phyloP scores from a whole-genome alignment of 1,140 invertebrate species.

The Aphis gossypii region DNA sequence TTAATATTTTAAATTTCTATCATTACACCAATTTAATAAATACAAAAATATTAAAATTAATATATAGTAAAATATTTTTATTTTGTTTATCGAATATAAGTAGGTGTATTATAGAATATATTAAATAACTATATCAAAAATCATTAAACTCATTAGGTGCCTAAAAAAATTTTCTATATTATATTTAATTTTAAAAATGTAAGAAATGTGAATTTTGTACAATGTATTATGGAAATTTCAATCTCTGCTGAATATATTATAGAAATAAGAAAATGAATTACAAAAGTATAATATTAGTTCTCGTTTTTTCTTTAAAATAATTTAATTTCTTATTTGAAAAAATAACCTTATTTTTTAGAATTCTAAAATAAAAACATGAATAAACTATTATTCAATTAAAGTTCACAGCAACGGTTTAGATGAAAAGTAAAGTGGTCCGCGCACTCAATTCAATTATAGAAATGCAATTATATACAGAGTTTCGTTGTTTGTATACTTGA shows the following conservation, averaged over 20 bases:
- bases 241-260: constrained; percentile 4
- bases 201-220: neutral
- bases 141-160: neutral
- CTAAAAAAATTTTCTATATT: neutral
- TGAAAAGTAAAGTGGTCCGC: constrained; percentile 33
- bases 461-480: constrained; percentile 1
- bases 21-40: neutral
- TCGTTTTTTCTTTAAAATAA: neutral
- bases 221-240: neutral
- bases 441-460: constrained; percentile 11
- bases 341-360: constrained; percentile 35
- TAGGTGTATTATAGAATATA: neutral
- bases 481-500: neutral
- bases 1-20: neutral
- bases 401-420: neutral
- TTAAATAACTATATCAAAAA: neutral
- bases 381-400: constrained; percentile 50
- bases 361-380: constrained; percentile 16
- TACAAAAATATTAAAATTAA: neutral
- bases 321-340: constrained; percentile 35
- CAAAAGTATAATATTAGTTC: neutral
- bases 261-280: neutral
- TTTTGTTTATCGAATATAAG: neutral
- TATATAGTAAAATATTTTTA: neutral
- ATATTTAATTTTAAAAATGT: neutral